Conservation (phyloP, 2,888 invertebrate genomes). For the Leptinotarsa juncta region DNA sequence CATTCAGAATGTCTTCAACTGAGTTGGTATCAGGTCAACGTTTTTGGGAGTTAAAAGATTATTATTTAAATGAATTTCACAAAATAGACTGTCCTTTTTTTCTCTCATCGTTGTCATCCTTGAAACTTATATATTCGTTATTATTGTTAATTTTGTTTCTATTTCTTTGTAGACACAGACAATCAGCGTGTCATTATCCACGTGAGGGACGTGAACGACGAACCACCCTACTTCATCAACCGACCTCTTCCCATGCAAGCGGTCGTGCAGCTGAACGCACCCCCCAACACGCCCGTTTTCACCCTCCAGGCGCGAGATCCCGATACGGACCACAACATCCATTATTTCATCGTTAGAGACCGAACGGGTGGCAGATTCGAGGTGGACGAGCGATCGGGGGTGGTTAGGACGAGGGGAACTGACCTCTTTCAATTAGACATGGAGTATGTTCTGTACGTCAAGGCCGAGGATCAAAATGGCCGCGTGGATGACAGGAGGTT, state of each 20-base stretch:
- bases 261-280: slow-evolving; percentile 94
- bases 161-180: slow-evolving; percentile 80
- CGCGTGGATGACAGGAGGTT: slow-evolving; percentile 89
- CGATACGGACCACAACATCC: slow-evolving; percentile 95
- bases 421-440: slow-evolving; percentile 94
- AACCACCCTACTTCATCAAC: slow-evolving; percentile 97
- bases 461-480: slow-evolving; percentile 95
- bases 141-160: background rate
- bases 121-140: too few species aligned
- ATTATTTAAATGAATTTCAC: too few species aligned
- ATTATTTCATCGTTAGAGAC: slow-evolving; percentile 95
- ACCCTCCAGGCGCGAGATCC: slow-evolving; percentile 97
- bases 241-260: slow-evolving; percentile 97
- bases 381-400: slow-evolving; percentile 76
- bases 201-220: slow-evolving; percentile 96
- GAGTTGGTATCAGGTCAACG: too few species aligned
- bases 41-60: too few species aligned
- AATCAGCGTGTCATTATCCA: slow-evolving; percentile 95
- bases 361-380: slow-evolving; percentile 74
- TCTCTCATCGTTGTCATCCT: too few species aligned
- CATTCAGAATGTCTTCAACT: too few species aligned
- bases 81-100: too few species aligned
- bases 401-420: slow-evolving; percentile 90
- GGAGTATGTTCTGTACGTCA: slow-evolving; percentile 96
- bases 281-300: slow-evolving; percentile 95